phyloP scores from a whole-genome alignment of 2,113 vertebrate species.

The Lasiurus cinereus region DNA sequence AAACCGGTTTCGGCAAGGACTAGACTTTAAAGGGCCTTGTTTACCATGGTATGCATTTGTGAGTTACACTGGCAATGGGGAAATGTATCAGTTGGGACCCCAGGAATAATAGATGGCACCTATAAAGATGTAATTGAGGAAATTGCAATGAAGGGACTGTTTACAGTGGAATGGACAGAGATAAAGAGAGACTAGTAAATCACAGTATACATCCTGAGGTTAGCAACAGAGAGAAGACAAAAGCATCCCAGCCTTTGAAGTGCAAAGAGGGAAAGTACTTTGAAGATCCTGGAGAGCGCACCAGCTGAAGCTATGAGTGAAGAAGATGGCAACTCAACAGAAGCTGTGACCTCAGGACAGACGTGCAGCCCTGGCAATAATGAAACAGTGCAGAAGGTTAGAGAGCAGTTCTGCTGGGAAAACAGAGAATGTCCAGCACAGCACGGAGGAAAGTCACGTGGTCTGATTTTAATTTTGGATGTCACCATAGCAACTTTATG shows the following conservation, averaged over 20 bases:
- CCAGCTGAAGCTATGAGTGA: not conserved
- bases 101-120: not conserved
- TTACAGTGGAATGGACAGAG: not conserved
- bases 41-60: conserved; percentile 5
- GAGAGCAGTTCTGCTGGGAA: not conserved
- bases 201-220: not conserved
- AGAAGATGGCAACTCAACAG: not conserved
- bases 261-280: not conserved
- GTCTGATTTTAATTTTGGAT: not conserved
- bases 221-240: not conserved
- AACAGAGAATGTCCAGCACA: not conserved
- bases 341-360: not conserved
- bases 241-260: not conserved
- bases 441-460: not conserved
- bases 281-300: not conserved
- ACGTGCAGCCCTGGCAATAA: not conserved
- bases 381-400: not conserved
- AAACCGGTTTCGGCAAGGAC: not conserved
- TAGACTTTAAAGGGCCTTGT: not conserved
- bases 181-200: not conserved
- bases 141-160: not conserved
- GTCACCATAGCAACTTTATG: not conserved
- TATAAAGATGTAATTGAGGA: not conserved
- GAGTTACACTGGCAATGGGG: not conserved
- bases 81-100: not conserved